Evolutionary conservation across 2,113 vertebrate species (phyloP), one percentile per base, ranked within the genome.

Genomic region (Dromas ardeola): DNA sequence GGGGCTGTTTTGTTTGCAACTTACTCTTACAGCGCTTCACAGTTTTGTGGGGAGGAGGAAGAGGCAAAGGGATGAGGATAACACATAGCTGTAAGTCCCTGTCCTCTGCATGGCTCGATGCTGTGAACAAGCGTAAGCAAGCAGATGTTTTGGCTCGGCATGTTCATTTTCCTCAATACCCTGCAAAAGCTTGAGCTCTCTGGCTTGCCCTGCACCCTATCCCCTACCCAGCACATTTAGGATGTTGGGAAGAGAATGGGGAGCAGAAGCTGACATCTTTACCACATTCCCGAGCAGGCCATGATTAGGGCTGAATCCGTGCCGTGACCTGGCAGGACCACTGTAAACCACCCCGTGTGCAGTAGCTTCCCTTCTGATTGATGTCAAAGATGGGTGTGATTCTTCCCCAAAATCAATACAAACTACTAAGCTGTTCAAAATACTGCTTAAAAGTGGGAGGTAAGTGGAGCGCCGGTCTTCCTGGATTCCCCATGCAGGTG

Each of bases 281-380:
- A 29, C 5, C 40, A 45, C 2, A 0, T 70, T 77, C 15, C 18
- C 4, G 4, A 65, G 45, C 30, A 72, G 25, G 5, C 15, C 5
- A 8, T 20, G 9, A 7, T 45, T 45, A 73, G 25, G 27, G 22
- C 26, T 85, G n/a, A 79, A 72, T 47, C 30, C 1, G 0, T 52
- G 43, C 78, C 71, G 11, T 70, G 32, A 53, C 20, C 47, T 74
- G 36, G 15, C 21, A 84, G 15, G 22, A 40, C 52, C 3, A 1
- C 11, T 29, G 11, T 27, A 56, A 93, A 52, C 30, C 34, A 56
- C 23, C 1, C 1, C 5, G 21, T 36, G 7, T 0, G 1, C 36
- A 36, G 40, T 53, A 27, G 23, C 10, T 81, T 90, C 19, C 2
- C 15, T 49, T 45, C 42, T 29, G 32, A 59, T 49, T 71, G 14